A percentile compares a stretch with the other conserved stretches of the same genome.
These are phyloP conservation scores for Olivierus martensii DNA, from an alignment of 1,140 invertebrate species.

Conservation along the genomic window DNA sequence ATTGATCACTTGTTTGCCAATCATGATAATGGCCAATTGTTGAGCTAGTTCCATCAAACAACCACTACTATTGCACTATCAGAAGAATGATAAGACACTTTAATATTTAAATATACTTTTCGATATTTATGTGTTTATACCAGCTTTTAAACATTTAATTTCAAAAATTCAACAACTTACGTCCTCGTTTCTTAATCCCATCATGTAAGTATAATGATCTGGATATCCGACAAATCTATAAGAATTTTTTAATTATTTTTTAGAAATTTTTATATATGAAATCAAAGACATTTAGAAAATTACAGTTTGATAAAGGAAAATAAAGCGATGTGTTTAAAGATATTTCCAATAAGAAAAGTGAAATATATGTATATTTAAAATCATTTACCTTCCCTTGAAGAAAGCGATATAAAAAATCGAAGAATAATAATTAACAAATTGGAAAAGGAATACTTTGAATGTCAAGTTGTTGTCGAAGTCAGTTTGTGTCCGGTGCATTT, in stretches of 20 bases:
- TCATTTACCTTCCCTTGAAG: constrained; percentile 50
- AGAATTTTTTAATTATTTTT: no score
- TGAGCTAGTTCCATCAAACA: constrained; percentile 69
- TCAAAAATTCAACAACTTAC: constrained; percentile 33
- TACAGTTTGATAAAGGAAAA: no score
- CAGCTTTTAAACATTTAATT: no score
- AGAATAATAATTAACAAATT: constrained; percentile 76
- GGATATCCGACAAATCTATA: constrained; percentile 58
- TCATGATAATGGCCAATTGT: constrained; percentile 70
- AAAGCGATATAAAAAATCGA: constrained; percentile 77
- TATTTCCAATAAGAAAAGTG: no score
- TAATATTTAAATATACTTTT: not conserved
- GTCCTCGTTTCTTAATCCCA: constrained; percentile 53
- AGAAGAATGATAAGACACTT: constrained; percentile 9
- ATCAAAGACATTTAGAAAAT: no score
- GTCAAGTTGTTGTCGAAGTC: constrained; percentile 71
- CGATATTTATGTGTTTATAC: no score
- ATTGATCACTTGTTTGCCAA: constrained; percentile 68
- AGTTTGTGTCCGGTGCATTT: constrained; percentile 49
- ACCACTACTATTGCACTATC: constrained; percentile 59
- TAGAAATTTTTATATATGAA: no score
- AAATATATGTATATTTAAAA: no score
- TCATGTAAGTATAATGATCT: constrained; percentile 53
- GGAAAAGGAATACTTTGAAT: constrained; percentile 73
- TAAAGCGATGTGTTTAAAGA: no score